Base-by-base conservation (phyloP, 2,888 invertebrate species). In the Dysmachus trigonus region DNA sequence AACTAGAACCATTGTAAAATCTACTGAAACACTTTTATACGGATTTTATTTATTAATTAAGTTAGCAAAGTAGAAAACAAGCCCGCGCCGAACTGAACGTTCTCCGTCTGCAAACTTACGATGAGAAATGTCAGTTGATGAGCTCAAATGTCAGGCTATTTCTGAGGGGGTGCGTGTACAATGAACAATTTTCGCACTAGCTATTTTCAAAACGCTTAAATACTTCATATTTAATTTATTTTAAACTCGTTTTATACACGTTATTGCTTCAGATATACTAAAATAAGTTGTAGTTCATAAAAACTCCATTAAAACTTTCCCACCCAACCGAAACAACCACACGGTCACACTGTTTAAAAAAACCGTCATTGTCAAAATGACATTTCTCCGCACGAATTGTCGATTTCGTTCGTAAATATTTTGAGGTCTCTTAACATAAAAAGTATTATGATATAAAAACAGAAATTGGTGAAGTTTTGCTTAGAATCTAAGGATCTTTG, bases 61-160 rank as follows among this genome's bases (percentile, higher is more conserved):
- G 30, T 77, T 77, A 77, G 77, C 38, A 77, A 77, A 47, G 30
- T 77, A 77, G 47, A 77, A 41, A 77, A 77, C 41, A 77, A 77
- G 77, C 8, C 13, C n/a, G 27, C 27, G 62, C 13, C 62, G 10
- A 62, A 62, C 18, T 3, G 2, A 62, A 62, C 3, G 62, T 27
- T 22, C 62, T 22, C 27, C 62, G 62, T 10, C 22, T 62, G 62
- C 62, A 62, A 62, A 62, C 10, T 62, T 62, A 22, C 10, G 27
- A 62, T 22, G 27, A 62, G 62, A 62, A 62, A 62, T 62, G 62
- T 62, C 62, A 62, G 27, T 18, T 47, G 6, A 15, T 62, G 18
- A 62, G 22, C 62, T 10, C 27, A 27, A 62, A 62, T 8, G 62
- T 62, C 62, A 22, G 62, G 13, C 27, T 62, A 62, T 22, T 22